Evolutionary conservation across 92 coral and sea anemone species (phyloP), one percentile per base, ranked within the genome.

Genomic region (Phenganax marumi): DNA sequence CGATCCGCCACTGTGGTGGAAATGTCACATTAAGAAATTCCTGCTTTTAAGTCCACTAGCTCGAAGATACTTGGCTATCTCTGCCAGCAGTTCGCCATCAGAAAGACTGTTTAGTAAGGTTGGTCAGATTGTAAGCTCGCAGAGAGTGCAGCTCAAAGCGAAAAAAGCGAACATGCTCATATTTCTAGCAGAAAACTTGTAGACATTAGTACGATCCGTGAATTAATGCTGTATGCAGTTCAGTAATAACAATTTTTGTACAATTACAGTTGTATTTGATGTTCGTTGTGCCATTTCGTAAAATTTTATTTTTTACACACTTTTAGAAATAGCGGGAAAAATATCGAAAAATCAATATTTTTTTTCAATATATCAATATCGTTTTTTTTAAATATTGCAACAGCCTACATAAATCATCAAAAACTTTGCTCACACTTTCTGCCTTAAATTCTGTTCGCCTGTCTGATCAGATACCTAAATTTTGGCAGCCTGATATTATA

Each of bases 61-160:
- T 7, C 33, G 74, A 33, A 68, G 17, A 50, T 72, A 72, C 24
- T 47, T 43, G 55, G 77, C 77, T 33, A 72, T 72, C 24, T 12
- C 57, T 12, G 77, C 77, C 77, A 72, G 77, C 77, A 72, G 77
- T 21, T 43, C 55, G 70, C 70, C 70, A 10, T 63, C 70, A 23
- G 70, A 63, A 63, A 63, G 70, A 63, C 70, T 63, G 19, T 63
- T 63, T 63, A 63, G 70, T 19, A 63, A 72, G 22, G 77, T 55
- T 25, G 57, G 77, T 72, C 77, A 72, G 57, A 22, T 72, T 72
- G 56, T 72, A 13, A 72, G 55, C 77, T 46, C 77, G n/a, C 54
- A 72, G 57, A 72, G 19, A 21, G 26, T 55, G 10, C 77, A 72
- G 77, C 24, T 72, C 13, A 72, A 10, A 19, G 9, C 70, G 10